A percentile compares a stretch with the other conserved stretches of the same genome.
phyloP scores from a whole-genome alignment of 1,140 invertebrate genomes.

The Chironomus striatipennis region DNA sequence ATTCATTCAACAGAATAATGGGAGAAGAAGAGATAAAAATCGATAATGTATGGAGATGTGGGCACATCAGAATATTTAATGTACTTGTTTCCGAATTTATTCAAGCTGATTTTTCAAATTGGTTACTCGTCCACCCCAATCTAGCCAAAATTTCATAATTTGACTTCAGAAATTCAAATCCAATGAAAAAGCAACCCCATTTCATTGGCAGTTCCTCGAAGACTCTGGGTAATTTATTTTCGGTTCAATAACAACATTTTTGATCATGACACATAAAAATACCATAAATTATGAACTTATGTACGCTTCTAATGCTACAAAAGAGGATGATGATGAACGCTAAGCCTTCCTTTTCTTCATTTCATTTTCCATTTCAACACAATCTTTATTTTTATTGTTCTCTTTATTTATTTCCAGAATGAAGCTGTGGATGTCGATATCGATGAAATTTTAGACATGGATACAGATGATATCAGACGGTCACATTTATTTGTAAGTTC shows the following conservation, averaged over 20 bases:
- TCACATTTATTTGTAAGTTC: conserved; percentile 67
- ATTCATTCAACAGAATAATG: no score
- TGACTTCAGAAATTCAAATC: no score
- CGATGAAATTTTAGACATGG: conserved; percentile 87
- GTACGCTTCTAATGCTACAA: not conserved
- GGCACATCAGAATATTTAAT: no score
- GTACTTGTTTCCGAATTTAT: no score
- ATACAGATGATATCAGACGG: conserved; percentile 72
- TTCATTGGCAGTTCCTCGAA: not conserved
- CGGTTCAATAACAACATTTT: not conserved
- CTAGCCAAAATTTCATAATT: no score
- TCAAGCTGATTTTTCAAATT: no score
- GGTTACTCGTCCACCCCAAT: no score
- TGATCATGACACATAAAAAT: conserved; percentile 13
- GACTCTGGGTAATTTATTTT: not conserved
- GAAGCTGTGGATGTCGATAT: conserved; percentile 86
- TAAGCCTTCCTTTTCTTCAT: not conserved
- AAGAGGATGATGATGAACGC: not conserved
- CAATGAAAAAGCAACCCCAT: no score
- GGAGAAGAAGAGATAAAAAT: no score
- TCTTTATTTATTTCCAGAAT: conserved; percentile 29
- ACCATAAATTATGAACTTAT: conserved; percentile 10
- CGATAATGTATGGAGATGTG: no score
- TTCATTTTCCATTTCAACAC: not conserved
- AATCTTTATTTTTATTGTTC: not conserved